Conservation (phyloP, 64 coral and sea anemone genomes). For the Porites australiensis region DNA sequence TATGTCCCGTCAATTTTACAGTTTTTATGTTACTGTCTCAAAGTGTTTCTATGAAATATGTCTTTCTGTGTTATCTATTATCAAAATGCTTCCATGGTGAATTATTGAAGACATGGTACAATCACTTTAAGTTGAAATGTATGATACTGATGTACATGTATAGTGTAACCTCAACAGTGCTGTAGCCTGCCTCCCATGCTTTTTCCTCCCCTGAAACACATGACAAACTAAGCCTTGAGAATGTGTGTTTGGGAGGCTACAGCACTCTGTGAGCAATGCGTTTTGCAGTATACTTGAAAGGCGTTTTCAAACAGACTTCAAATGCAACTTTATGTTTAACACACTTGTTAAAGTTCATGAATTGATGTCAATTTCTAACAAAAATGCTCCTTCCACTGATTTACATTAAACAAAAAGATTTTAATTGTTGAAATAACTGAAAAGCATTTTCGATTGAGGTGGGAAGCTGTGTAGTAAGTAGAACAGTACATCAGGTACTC, state of each 20-base stretch:
- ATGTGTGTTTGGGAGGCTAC: conserved; percentile 33
- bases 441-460: conserved; percentile 70
- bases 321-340: conserved; percentile 34
- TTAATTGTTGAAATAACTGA: conserved; percentile 73
- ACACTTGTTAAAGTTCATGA: conserved; percentile 35
- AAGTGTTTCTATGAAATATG: conserved; percentile 8
- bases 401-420: conserved; percentile 33
- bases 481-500: conserved; percentile 43
- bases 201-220: conserved; percentile 31
- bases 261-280: conserved; percentile 23
- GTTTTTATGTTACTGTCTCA: background rate
- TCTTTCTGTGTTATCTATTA: conserved; percentile 35
- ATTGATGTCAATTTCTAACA: conserved; percentile 36
- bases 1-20: background rate
- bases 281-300: conserved; percentile 47
- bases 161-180: conserved; percentile 39
- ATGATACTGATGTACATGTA: conserved; percentile 40
- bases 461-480: conserved; percentile 65
- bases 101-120: conserved; percentile 33
- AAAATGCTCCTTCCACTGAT: conserved; percentile 24
- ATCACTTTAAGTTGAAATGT: conserved; percentile 43
- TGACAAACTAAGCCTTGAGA: conserved; percentile 14
- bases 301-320: conserved; percentile 7
- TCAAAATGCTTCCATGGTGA: conserved; percentile 25
- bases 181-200: conserved; percentile 30